Evolutionary conservation across 2,113 vertebrate species (phyloP).

Genomic region (Piaya cayana): DNA sequence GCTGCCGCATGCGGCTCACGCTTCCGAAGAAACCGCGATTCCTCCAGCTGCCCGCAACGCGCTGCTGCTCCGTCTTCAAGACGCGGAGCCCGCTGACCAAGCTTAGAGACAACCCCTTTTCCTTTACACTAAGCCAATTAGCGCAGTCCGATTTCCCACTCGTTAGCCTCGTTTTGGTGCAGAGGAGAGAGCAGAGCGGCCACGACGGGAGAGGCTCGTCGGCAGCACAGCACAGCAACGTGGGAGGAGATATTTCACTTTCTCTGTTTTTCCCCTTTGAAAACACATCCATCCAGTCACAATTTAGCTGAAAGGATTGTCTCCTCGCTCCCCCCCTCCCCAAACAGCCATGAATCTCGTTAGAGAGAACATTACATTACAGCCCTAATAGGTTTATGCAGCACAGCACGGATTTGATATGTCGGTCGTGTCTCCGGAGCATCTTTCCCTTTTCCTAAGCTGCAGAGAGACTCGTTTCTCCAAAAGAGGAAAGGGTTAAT

Average conservation of each 20-base stretch:
- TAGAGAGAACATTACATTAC: conserved; percentile 60
- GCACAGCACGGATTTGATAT: background rate
- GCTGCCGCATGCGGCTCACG: too few species aligned
- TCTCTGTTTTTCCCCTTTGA: background rate
- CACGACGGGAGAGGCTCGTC: background rate
- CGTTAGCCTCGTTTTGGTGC: background rate
- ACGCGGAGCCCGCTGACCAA: too few species aligned
- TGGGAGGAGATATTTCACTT: background rate
- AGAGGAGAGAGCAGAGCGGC: background rate
- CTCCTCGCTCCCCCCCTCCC: conserved; percentile 32
- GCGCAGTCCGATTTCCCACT: too few species aligned
- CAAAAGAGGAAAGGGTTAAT: conserved; percentile 27
- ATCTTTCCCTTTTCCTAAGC: conserved; percentile 29
- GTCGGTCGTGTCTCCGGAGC: conserved; percentile 41
- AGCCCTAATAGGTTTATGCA: conserved; percentile 56
- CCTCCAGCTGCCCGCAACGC: too few species aligned
- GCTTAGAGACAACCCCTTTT: too few species aligned
- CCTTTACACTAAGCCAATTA: too few species aligned
- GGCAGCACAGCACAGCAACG: background rate
- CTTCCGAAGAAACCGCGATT: too few species aligned
- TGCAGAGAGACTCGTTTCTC: conserved; percentile 7
- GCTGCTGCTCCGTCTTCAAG: too few species aligned
- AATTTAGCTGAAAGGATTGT: conserved; percentile 8
- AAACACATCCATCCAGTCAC: conserved; percentile 30
- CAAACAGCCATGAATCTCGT: conserved; percentile 60